A percentile compares a stretch with the other conserved stretches of the same genome.
These are phyloP conservation scores for Capromys pilorides DNA, from an alignment of 2,797 vertebrate genomes.

Conservation along the genomic window DNA sequence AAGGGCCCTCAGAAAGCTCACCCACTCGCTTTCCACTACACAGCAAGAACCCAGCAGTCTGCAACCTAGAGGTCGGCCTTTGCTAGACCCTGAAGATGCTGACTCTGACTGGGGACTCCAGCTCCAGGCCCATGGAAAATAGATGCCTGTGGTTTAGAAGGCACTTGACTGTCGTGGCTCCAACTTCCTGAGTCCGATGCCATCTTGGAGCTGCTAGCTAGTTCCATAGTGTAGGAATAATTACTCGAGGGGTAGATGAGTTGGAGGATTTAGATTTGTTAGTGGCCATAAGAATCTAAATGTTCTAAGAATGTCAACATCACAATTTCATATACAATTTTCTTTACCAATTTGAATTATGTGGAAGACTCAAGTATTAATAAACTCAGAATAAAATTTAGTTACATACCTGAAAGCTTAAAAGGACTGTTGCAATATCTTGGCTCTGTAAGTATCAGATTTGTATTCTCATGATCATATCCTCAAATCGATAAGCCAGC, in stretches of 20 bases:
- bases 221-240: background rate
- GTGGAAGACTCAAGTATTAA: slow-evolving; percentile 1
- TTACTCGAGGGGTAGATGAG: background rate
- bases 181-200: background rate
- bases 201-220: background rate
- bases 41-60: background rate
- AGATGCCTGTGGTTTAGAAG: background rate
- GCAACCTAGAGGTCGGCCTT: background rate
- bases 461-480: background rate
- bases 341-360: slow-evolving; percentile 37
- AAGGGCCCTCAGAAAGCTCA: background rate
- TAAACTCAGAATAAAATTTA: slow-evolving; percentile 47
- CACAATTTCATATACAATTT: background rate
- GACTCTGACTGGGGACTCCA: background rate
- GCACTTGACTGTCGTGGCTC: too few species aligned
- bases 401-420: background rate
- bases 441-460: background rate
- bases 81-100: background rate
- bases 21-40: background rate
- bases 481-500: background rate
- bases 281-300: background rate
- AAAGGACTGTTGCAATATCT: background rate
- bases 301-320: background rate
- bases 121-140: background rate
- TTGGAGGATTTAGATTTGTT: background rate